Conservation (phyloP, 1,140 invertebrate species). For the Drosophila serrata region DNA sequence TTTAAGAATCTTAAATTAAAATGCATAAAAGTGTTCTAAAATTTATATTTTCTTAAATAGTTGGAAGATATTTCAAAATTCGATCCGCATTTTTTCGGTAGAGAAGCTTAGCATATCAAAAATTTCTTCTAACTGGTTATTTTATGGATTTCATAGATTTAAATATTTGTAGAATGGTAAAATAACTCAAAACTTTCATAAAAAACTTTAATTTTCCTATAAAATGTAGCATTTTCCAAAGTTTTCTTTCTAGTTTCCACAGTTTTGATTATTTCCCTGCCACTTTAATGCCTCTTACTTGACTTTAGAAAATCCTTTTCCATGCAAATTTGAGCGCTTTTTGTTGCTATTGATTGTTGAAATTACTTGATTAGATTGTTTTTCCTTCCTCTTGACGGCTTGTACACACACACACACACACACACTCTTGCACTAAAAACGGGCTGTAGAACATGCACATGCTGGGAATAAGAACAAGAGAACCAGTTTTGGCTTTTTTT, state of each 20-base stretch:
- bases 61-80: too few relatives aligned
- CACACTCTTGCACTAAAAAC: background rate
- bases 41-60: too few relatives aligned
- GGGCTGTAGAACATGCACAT: conserved; percentile 35
- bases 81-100: too few relatives aligned
- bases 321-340: conserved; percentile 37
- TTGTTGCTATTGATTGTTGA: conserved; percentile 53
- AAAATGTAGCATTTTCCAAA: too few relatives aligned
- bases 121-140: too few relatives aligned
- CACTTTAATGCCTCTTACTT: conserved; percentile 35
- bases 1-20: background rate
- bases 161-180: background rate
- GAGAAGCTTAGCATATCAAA: too few relatives aligned
- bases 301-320: background rate
- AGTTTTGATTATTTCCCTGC: background rate
- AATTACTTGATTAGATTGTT: conserved; percentile 79
- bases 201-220: too few relatives aligned
- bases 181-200: background rate
- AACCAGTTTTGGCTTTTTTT: conserved; percentile 67
- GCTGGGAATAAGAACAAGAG: conserved; percentile 70
- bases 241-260: background rate
- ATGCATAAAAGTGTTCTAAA: background rate
- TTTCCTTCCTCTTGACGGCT: conserved; percentile 44
- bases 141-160: background rate
- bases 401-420: conserved; percentile 7